Evolutionary conservation across 2,113 vertebrate species (phyloP).

Genomic region (Nesogale talazaci): DNA sequence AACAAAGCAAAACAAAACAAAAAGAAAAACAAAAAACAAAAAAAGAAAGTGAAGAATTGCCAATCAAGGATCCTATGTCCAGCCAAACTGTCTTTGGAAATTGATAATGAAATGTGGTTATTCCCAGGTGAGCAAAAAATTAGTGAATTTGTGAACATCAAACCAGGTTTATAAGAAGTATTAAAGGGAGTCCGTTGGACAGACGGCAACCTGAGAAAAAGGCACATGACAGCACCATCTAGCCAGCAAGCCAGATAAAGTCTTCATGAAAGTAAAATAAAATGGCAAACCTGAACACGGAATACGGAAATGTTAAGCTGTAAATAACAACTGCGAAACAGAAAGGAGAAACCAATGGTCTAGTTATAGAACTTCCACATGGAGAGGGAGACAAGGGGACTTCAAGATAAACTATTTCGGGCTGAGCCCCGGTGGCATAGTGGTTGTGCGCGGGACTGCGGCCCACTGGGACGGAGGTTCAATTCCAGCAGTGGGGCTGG

Average conservation of each 20-base stretch:
- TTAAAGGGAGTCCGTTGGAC: neutral
- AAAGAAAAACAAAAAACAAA: too few relatives aligned
- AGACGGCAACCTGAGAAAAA: neutral
- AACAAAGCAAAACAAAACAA: too few relatives aligned
- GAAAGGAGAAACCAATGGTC: neutral
- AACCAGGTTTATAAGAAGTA: neutral
- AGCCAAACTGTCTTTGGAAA: neutral
- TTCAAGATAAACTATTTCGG: neutral
- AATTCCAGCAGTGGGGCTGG: too few relatives aligned
- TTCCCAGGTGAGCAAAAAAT: neutral
- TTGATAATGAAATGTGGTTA: neutral
- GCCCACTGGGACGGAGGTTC: too few relatives aligned
- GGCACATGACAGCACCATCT: neutral
- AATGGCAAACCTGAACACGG: neutral
- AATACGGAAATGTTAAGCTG: neutral
- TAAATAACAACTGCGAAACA: neutral
- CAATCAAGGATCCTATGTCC: neutral
- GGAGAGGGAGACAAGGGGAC: neutral
- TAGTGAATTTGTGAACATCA: neutral
- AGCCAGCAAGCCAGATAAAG: neutral
- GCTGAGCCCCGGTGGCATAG: too few relatives aligned
- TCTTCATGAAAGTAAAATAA: neutral
- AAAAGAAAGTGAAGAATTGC: neutral
- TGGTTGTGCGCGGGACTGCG: too few relatives aligned
- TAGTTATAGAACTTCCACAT: neutral